Evolutionary conservation across 64 coral and sea anemone species (phyloP).

Genomic region (Acropora yongei): DNA sequence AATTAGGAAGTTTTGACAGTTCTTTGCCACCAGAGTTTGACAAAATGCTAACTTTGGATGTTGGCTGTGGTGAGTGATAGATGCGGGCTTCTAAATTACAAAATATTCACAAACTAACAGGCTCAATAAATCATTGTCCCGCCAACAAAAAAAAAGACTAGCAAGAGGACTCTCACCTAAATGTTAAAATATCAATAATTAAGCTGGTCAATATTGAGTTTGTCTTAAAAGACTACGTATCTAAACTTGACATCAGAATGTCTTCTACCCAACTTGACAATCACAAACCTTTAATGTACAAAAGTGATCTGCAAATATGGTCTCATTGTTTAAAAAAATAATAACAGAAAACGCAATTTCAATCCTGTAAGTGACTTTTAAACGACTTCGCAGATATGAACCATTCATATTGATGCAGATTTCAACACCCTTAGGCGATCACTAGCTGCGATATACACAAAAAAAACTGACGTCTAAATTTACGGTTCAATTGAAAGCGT

Average conservation of each 20-base stretch:
- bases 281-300: background rate
- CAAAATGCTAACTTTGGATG: too few relatives aligned
- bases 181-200: background rate
- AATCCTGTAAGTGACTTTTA: too few relatives aligned
- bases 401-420: background rate
- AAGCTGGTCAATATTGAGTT: background rate
- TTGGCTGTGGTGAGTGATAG: too few relatives aligned
- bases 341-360: too few relatives aligned
- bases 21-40: background rate
- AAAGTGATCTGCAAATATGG: background rate
- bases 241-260: background rate
- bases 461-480: conserved; percentile 19
- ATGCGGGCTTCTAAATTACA: too few relatives aligned
- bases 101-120: too few relatives aligned
- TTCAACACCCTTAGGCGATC: conserved; percentile 1
- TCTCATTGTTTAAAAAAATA: background rate
- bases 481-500: background rate
- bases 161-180: too few relatives aligned
- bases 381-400: background rate
- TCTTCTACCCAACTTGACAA: background rate
- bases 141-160: background rate
- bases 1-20: background rate
- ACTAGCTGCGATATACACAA: background rate
- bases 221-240: background rate
- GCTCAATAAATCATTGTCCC: too few relatives aligned